Evolutionary conservation across 2,113 vertebrate species (phyloP).

Genomic region (Dromaius novaehollandiae): DNA sequence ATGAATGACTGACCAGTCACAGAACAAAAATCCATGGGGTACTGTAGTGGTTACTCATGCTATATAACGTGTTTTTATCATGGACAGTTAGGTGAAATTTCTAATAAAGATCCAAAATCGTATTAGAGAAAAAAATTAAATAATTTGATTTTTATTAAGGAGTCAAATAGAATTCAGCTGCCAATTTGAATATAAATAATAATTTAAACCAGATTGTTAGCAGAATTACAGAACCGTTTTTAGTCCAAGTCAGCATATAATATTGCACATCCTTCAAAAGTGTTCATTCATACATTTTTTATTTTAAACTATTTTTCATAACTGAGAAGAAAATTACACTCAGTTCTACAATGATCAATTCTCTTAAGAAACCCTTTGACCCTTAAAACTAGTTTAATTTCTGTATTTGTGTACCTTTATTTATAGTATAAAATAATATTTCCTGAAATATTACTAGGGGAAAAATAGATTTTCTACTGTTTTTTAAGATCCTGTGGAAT

Average conservation of each 20-base stretch:
- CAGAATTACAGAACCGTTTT: background rate
- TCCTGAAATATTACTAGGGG: background rate
- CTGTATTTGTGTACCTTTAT: background rate
- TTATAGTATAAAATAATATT: background rate
- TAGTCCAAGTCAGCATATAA: background rate
- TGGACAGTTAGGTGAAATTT: background rate
- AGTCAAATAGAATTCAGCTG: background rate
- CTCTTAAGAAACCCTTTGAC: background rate
- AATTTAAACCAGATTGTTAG: background rate
- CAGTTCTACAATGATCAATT: background rate
- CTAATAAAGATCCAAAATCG: background rate
- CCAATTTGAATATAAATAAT: background rate
- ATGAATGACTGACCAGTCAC: background rate
- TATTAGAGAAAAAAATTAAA: background rate
- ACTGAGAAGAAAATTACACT: background rate
- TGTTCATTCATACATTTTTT: background rate
- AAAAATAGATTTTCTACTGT: background rate
- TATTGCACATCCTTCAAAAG: background rate
- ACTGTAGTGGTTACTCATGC: background rate
- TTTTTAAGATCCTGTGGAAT: slow-evolving; percentile 70
- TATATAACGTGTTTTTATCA: background rate
- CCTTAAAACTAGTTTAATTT: background rate
- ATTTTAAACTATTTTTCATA: background rate
- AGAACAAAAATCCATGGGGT: background rate
- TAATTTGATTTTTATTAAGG: background rate